Conservation (phyloP, 2,797 vertebrate genomes). For the Cyprinella venusta region DNA sequence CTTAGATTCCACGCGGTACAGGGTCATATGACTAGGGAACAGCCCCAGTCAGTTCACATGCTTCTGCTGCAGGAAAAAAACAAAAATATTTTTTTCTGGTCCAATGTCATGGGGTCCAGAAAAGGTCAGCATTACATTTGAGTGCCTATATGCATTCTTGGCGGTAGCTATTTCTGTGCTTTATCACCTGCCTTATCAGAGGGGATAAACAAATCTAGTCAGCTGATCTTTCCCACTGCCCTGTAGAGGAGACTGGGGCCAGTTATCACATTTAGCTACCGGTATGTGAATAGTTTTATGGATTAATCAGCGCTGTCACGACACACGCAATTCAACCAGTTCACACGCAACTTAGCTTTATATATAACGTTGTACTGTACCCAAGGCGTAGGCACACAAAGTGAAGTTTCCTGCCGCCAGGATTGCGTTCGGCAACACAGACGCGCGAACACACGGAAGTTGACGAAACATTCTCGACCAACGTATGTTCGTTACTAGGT, state of each 20-base stretch:
- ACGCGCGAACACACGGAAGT: no score
- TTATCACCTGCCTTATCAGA: not conserved
- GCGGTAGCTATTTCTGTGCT: not conserved
- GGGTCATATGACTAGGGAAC: slow-evolving; percentile 58
- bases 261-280: slow-evolving; percentile 13
- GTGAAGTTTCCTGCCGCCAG: no score
- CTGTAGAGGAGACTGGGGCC: not conserved
- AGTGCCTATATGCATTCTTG: not conserved
- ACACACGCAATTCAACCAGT: no score
- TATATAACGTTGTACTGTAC: no score
- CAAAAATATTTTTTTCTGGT: not conserved
- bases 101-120: not conserved
- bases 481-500: no score
- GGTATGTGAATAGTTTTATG: not conserved
- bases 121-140: not conserved
- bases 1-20: slow-evolving; percentile 22
- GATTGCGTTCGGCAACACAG: no score
- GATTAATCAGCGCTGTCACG: no score
- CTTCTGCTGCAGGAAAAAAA: slow-evolving; percentile 23
- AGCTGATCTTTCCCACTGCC: not conserved
- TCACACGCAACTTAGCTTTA: no score
- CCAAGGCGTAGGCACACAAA: no score
- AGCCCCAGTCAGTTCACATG: slow-evolving; percentile 37
- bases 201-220: not conserved
- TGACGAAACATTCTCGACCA: no score